These are phyloP conservation scores for Syngnathus acus DNA, from an alignment of 2,797 vertebrate species.

Conservation along the genomic window DNA sequence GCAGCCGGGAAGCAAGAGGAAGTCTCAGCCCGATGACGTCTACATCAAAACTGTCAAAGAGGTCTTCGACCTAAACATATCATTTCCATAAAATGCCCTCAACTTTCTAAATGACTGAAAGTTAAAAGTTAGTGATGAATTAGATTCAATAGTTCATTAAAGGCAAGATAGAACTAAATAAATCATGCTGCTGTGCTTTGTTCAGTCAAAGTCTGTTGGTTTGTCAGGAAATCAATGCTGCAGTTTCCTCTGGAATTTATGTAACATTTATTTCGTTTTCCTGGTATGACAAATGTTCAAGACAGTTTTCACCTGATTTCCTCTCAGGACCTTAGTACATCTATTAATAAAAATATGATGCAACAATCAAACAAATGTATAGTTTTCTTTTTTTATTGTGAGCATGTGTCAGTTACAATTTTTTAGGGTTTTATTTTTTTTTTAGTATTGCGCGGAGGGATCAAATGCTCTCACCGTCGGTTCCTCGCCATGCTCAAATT, in stretches of 20 bases:
- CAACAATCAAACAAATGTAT: not conserved
- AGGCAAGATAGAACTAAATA: not conserved
- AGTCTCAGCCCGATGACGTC: conserved; percentile 48
- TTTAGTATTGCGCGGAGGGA: no score
- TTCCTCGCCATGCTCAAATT: not conserved
- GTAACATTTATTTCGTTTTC: not conserved
- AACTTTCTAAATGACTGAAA: not conserved
- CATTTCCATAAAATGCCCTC: not conserved
- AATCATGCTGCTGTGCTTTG: not conserved
- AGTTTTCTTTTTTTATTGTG: no score
- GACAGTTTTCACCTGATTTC: not conserved
- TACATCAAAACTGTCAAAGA: conserved; percentile 43
- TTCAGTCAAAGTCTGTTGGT: not conserved
- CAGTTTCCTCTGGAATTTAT: not conserved
- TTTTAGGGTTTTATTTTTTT: no score
- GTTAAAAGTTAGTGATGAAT: not conserved
- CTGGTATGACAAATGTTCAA: not conserved
- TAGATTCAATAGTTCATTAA: not conserved
- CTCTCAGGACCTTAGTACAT: not conserved
- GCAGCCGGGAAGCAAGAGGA: conserved; percentile 79
- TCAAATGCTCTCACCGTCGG: no score
- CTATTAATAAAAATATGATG: not conserved
- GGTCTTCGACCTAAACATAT: conserved; percentile 40
- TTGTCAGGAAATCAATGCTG: not conserved
- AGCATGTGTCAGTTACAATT: no score